Conservation (phyloP, 2,113 vertebrate genomes). For the Arizona elegans region DNA sequence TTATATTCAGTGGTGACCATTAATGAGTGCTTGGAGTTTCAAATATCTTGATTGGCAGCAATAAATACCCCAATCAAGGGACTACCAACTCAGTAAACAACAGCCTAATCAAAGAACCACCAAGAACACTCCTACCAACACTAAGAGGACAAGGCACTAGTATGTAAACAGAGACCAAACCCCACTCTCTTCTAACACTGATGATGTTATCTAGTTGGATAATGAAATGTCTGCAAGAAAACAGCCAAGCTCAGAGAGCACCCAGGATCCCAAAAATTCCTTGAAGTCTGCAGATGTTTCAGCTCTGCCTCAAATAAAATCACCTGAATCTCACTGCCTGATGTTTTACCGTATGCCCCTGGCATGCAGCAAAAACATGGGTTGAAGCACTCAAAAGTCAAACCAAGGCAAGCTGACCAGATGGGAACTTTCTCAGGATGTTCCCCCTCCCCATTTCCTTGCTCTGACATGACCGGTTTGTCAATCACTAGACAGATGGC, state of each 20-base stretch:
- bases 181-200: no score
- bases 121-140: no score
- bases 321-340: slow-evolving; percentile 38
- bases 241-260: no score
- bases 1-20: not conserved
- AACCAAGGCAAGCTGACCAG: slow-evolving; percentile 56
- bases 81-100: no score
- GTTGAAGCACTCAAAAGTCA: slow-evolving; percentile 67
- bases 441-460: not conserved
- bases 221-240: no score
- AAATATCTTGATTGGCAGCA: not conserved
- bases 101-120: no score
- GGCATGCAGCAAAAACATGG: slow-evolving; percentile 68
- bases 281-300: not conserved
- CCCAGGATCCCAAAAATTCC: not conserved
- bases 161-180: no score
- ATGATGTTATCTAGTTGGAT: no score
- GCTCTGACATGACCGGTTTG: slow-evolving; percentile 60
- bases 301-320: not conserved
- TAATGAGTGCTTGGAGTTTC: not conserved
- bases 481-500: slow-evolving; percentile 72
- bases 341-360: slow-evolving; percentile 57
- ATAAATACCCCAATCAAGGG: no score
- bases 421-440: slow-evolving; percentile 58
- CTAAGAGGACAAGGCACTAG: no score